These are phyloP conservation scores for Mohoua ochrocephala DNA, from an alignment of 2,113 vertebrate species.

Conservation along the genomic window DNA sequence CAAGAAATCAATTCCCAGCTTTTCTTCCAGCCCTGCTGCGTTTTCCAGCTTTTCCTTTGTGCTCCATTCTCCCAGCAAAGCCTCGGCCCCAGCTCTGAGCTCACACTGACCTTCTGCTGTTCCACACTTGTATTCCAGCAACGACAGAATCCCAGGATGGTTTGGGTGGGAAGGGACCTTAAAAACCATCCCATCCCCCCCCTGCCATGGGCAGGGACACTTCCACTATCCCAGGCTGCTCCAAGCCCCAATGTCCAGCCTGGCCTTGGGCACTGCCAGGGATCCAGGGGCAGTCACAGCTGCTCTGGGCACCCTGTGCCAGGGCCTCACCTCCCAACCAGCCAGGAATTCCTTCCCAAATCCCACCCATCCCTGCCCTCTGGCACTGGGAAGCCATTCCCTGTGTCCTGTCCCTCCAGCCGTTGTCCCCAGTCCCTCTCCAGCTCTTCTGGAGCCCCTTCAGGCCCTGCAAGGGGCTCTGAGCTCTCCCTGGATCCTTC, in stretches of 20 bases:
- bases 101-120: accelerated
- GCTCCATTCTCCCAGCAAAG: neutral
- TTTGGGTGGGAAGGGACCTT: neutral
- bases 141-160: neutral
- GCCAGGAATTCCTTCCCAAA: neutral
- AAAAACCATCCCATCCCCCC: accelerated
- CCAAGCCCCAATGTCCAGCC: neutral
- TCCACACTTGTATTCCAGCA: accelerated
- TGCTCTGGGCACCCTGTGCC: neutral
- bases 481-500: neutral
- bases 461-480: neutral
- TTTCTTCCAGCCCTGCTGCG: neutral
- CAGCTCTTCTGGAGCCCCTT: neutral
- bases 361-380: neutral
- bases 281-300: neutral
- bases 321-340: too few species aligned
- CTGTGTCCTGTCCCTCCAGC: neutral
- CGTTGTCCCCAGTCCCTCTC: neutral
- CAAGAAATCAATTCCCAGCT: neutral
- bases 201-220: neutral
- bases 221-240: neutral
- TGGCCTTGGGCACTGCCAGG: neutral
- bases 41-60: neutral
- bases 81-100: neutral
- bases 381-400: neutral